These are phyloP conservation scores for Spatula clypeata DNA, from an alignment of 2,797 vertebrate genomes.

Conservation along the genomic window DNA sequence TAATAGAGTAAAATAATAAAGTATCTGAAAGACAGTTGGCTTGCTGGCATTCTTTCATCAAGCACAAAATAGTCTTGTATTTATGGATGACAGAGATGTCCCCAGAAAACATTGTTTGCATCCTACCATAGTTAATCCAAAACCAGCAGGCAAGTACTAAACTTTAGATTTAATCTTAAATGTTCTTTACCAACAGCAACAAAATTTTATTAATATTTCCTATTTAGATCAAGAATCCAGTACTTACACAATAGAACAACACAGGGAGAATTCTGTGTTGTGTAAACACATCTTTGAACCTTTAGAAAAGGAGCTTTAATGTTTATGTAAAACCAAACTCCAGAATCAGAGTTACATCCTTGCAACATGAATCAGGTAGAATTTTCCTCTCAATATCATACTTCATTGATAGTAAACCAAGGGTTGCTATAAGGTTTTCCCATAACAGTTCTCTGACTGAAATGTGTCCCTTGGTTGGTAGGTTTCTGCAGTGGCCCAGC, in stretches of 20 bases:
- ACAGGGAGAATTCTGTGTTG: neutral
- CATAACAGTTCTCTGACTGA: neutral
- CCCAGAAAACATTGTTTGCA: neutral
- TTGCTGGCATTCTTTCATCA: neutral
- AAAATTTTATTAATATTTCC: neutral
- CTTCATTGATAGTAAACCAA: neutral
- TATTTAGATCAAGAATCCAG: neutral
- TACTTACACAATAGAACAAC: neutral
- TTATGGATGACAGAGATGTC: neutral
- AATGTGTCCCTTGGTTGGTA: no score
- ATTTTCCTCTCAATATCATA: neutral
- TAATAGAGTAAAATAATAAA: neutral
- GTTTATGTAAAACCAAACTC: accelerated
- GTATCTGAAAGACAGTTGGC: accelerated
- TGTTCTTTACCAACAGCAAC: neutral
- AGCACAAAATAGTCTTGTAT: accelerated
- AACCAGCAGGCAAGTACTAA: neutral
- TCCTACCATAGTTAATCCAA: neutral
- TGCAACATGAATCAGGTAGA: neutral
- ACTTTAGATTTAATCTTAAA: neutral
- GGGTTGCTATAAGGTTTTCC: neutral
- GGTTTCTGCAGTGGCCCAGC: neutral
- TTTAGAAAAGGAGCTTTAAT: neutral
- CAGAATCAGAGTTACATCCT: neutral
- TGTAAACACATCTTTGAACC: neutral